Percentiles rank a stretch among this genome's conserved stretches.
phyloP scores from a whole-genome alignment of 2,888 invertebrate genomes.

The Drosophila fulvimacula region DNA sequence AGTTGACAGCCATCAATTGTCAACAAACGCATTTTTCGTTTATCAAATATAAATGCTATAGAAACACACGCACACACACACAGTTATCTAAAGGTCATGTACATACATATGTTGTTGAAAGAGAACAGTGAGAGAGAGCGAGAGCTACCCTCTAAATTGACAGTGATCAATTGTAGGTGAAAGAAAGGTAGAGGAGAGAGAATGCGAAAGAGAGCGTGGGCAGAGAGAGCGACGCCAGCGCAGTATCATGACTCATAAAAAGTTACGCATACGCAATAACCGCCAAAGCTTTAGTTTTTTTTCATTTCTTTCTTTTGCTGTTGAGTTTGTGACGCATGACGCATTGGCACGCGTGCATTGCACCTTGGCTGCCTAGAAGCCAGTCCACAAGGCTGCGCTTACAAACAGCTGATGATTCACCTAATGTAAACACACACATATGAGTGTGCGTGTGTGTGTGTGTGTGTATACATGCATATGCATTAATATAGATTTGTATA shows the following conservation, averaged over 20 bases:
- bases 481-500: slow-evolving; percentile 1
- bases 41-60: slow-evolving; percentile 37
- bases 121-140: neutral
- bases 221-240: slow-evolving; percentile 10
- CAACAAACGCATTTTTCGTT: slow-evolving; percentile 30
- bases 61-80: slow-evolving; percentile 11
- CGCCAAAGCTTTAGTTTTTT: slow-evolving; percentile 21
- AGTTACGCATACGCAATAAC: slow-evolving; percentile 59
- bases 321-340: slow-evolving; percentile 36
- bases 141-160: neutral
- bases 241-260: slow-evolving; percentile 46
- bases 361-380: slow-evolving; percentile 47
- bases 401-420: slow-evolving; percentile 53
- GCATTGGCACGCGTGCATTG: slow-evolving; percentile 51
- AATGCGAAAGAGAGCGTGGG: neutral
- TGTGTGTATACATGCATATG: neutral
- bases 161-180: neutral
- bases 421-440: slow-evolving; percentile 19
- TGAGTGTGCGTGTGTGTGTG: neutral
- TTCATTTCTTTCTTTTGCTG: neutral
- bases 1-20: slow-evolving; percentile 31
- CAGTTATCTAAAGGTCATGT: slow-evolving; percentile 41
- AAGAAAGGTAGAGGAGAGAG: neutral
- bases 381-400: slow-evolving; percentile 26
- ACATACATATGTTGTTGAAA: neutral